These are phyloP conservation scores for Heterohyrax brucei DNA, from an alignment of 2,797 vertebrate species.

Conservation along the genomic window DNA sequence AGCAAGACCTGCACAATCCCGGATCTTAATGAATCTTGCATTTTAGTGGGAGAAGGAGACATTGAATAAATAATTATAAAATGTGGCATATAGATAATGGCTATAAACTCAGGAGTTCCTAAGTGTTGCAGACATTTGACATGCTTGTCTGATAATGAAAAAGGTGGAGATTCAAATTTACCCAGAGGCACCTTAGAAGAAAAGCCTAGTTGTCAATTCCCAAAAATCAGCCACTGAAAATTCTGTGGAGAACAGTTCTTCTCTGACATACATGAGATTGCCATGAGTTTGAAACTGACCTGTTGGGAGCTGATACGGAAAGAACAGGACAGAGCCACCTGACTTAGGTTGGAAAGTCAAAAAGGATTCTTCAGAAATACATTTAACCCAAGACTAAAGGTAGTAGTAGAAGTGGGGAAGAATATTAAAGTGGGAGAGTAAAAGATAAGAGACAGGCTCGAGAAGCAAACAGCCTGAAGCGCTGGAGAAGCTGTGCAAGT, in stretches of 20 bases:
- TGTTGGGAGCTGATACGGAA: background rate
- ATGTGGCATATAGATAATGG: background rate
- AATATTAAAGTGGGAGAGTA: background rate
- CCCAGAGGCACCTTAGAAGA: background rate
- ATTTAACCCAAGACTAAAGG: background rate
- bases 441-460: background rate
- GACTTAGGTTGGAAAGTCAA: background rate
- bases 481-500: background rate
- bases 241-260: too few relatives aligned
- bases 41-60: background rate
- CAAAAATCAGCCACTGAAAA: too few relatives aligned
- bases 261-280: too few relatives aligned
- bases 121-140: background rate
- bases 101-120: background rate
- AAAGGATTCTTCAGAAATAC: background rate
- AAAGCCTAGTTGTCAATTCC: background rate
- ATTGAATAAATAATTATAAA: slow-evolving; percentile 33
- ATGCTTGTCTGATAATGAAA: background rate
- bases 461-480: background rate
- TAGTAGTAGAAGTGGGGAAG: background rate
- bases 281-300: too few relatives aligned
- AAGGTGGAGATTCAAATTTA: background rate
- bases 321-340: background rate
- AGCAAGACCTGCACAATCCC: background rate
- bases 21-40: background rate